Evolutionary conservation across 1,140 invertebrate genomes (phyloP).

Genomic region (Drosophila elegans): DNA sequence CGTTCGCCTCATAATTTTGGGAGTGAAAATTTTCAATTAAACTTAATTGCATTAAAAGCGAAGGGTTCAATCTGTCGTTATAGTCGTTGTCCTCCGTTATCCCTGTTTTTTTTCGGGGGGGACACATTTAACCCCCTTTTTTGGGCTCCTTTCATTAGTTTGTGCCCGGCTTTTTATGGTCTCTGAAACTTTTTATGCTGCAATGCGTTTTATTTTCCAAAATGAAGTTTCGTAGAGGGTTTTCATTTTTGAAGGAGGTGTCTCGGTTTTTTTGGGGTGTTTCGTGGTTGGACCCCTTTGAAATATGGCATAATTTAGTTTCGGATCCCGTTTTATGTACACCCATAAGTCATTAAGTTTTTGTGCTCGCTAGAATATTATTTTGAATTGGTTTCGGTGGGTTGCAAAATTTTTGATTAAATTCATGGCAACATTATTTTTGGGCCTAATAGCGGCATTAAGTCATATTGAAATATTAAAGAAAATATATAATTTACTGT

Average conservation of each 20-base stretch:
- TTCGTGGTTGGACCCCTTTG: constrained; percentile 19
- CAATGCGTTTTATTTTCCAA: constrained; percentile 54
- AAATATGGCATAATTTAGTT: constrained; percentile 63
- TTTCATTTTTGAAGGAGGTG: constrained; percentile 7
- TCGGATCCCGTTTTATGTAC: constrained; percentile 36
- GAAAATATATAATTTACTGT: background rate
- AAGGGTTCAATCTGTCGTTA: constrained; percentile 83
- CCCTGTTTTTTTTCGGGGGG: constrained; percentile 30
- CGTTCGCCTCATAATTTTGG: constrained; percentile 79
- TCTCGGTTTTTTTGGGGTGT: background rate
- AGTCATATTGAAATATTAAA: constrained; percentile 8
- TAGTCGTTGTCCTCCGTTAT: constrained; percentile 36
- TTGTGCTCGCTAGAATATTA: constrained; percentile 19
- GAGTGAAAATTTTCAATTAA: constrained; percentile 84
- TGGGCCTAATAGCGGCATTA: constrained; percentile 26
- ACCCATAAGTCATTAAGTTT: constrained; percentile 56
- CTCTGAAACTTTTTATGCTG: constrained; percentile 65
- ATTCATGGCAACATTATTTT: constrained; percentile 41
- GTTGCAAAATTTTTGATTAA: constrained; percentile 43
- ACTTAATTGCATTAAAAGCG: constrained; percentile 83
- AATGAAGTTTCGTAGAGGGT: background rate
- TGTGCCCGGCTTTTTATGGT: constrained; percentile 61
- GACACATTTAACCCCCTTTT: background rate
- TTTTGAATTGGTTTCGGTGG: constrained; percentile 50
- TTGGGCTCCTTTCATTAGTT: constrained; percentile 42